phyloP scores from a whole-genome alignment of 2,888 invertebrate genomes.

The Pocota personata region DNA sequence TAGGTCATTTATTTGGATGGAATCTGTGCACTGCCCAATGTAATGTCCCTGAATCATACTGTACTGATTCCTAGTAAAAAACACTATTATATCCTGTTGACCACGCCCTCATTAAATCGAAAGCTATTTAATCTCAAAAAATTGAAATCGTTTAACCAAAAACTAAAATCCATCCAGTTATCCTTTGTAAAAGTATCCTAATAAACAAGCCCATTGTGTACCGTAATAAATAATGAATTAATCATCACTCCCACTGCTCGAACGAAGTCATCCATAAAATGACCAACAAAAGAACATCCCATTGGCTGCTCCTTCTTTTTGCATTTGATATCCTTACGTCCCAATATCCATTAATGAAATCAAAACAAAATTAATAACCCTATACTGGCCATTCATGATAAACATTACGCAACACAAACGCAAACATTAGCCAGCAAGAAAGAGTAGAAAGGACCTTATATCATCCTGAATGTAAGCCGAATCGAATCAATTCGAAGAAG shows the following conservation, averaged over 20 bases:
- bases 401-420: constrained; percentile 57
- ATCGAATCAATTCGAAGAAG: constrained; percentile 58
- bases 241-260: constrained; percentile 4
- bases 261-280: constrained; percentile 53
- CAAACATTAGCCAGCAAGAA: constrained; percentile 41
- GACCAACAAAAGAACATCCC: constrained; percentile 45
- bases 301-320: background rate
- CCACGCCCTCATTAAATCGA: too few species aligned
- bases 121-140: background rate
- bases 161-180: background rate
- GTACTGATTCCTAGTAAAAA: too few species aligned
- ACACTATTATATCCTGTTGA: too few species aligned
- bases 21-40: too few species aligned
- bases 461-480: constrained; percentile 36
- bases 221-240: constrained; percentile 19
- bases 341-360: constrained; percentile 65
- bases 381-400: constrained; percentile 34
- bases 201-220: constrained; percentile 6
- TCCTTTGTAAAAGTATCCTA: background rate
- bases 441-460: constrained; percentile 30
- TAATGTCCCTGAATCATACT: too few species aligned
- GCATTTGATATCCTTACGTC: background rate
- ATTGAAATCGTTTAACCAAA: background rate
- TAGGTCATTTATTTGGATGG: too few species aligned
- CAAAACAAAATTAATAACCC: constrained; percentile 70